Evolutionary conservation across 2,113 vertebrate species (phyloP).

Genomic region (Ceyx margarethae): DNA sequence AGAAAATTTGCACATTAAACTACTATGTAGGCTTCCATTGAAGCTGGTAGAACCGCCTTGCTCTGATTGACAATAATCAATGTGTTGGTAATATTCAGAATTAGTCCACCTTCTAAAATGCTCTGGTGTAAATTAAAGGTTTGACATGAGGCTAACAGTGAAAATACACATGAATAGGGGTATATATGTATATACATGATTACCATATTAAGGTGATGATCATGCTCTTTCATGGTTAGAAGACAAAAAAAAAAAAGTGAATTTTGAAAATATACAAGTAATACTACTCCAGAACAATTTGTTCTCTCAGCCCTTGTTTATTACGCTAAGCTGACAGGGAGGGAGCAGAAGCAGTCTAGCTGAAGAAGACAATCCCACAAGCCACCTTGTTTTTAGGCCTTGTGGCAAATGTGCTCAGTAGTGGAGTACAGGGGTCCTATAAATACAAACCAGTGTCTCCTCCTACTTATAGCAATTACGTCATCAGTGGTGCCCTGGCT

Average conservation of each 20-base stretch:
- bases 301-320: neutral
- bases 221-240: neutral
- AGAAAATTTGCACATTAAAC: neutral
- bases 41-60: neutral
- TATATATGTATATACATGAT: neutral
- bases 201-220: neutral
- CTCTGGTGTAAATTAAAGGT: neutral
- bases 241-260: neutral
- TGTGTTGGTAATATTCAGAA: neutral
- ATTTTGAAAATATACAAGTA: neutral
- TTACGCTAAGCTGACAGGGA: neutral
- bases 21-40: neutral
- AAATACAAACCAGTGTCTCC: neutral
- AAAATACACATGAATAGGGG: neutral
- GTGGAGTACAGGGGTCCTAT: neutral
- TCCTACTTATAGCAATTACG: neutral
- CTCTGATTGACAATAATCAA: neutral
- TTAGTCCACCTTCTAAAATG: neutral
- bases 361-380: neutral
- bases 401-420: neutral
- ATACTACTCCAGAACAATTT: neutral
- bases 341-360: neutral
- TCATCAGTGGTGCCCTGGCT: neutral
- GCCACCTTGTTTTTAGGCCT: neutral
- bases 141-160: neutral